Conservation (phyloP, 2,888 invertebrate species). For the Blomia tropicalis region DNA sequence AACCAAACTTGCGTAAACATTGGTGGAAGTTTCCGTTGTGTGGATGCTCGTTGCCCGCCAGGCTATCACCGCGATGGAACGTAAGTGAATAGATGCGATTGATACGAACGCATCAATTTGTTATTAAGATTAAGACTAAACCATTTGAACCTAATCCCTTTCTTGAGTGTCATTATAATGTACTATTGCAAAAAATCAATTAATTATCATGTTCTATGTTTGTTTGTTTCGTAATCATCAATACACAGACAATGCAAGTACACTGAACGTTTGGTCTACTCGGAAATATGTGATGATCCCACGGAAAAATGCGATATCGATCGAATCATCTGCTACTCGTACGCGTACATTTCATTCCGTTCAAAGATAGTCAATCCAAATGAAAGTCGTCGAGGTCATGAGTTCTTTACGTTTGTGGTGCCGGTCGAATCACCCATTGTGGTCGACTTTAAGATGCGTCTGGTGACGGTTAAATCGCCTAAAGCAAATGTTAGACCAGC, state of each 20-base stretch:
- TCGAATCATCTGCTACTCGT: constrained; percentile 22
- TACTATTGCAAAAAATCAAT: not conserved
- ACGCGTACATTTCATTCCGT: constrained; percentile 23
- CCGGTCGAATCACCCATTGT: constrained; percentile 21
- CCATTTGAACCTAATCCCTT: too few species aligned
- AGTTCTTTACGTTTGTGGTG: constrained; percentile 23
- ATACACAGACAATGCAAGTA: constrained; percentile 21
- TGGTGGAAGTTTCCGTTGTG: constrained; percentile 21
- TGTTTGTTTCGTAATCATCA: not conserved
- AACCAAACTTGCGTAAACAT: constrained; percentile 24
- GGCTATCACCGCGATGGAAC: constrained; percentile 23
- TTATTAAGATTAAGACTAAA: not conserved
- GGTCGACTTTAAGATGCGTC: constrained; percentile 19
- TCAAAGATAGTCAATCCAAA: constrained; percentile 6
- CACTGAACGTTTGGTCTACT: constrained; percentile 16
- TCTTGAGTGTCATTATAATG: too few species aligned
- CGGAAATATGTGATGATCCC: constrained; percentile 24
- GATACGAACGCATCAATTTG: not conserved
- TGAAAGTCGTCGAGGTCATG: constrained; percentile 12
- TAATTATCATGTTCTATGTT: not conserved
- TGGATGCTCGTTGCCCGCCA: constrained; percentile 20
- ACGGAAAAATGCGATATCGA: constrained; percentile 16
- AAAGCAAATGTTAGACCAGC: constrained; percentile 15
- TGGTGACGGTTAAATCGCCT: constrained; percentile 22
- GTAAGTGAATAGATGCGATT: constrained; percentile 11